A percentile compares a stretch with the other conserved stretches of the same genome.
Evolutionary conservation across 2,888 invertebrate species (phyloP).

Genomic region (Tyria jacobaeae): DNA sequence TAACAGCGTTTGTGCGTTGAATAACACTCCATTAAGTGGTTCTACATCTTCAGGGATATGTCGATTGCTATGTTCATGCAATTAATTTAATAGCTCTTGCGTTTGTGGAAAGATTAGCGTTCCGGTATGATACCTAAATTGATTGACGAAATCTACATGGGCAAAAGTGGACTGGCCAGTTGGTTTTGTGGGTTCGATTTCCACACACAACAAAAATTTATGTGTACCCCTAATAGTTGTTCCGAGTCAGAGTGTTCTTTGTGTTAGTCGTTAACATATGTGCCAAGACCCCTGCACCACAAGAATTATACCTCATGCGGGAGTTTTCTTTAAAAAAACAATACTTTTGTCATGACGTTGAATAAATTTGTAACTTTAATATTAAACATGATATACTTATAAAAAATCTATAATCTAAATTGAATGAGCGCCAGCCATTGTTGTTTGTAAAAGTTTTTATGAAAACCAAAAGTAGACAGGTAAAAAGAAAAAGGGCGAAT

Average conservation of each 20-base stretch:
- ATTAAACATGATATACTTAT: neutral
- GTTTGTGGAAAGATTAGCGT: neutral
- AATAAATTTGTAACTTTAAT: too few relatives aligned
- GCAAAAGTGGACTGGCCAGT: too few relatives aligned
- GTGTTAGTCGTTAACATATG: too few relatives aligned
- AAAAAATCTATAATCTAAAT: constrained; percentile 16
- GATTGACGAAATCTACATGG: too few relatives aligned
- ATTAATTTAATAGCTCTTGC: neutral
- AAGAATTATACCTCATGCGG: too few relatives aligned
- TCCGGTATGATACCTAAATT: too few relatives aligned
- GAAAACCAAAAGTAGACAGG: constrained; percentile 50
- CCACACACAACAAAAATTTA: too few relatives aligned
- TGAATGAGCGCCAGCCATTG: constrained; percentile 40
- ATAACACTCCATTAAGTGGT: constrained; percentile 39
- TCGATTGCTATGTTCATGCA: constrained; percentile 2
- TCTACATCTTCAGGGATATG: neutral
- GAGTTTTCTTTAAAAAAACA: too few relatives aligned
- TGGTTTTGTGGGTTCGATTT: too few relatives aligned
- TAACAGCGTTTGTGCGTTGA: constrained; percentile 33
- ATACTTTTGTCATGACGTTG: neutral
- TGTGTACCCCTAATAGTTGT: too few relatives aligned
- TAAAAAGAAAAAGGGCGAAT: constrained; percentile 57
- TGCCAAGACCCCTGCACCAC: too few relatives aligned
- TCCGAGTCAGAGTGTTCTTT: too few relatives aligned
- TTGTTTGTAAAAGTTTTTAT: constrained; percentile 30